These are phyloP conservation scores for Pyrrhosoma nymphula DNA, from an alignment of 2,888 invertebrate genomes.

Conservation along the genomic window DNA sequence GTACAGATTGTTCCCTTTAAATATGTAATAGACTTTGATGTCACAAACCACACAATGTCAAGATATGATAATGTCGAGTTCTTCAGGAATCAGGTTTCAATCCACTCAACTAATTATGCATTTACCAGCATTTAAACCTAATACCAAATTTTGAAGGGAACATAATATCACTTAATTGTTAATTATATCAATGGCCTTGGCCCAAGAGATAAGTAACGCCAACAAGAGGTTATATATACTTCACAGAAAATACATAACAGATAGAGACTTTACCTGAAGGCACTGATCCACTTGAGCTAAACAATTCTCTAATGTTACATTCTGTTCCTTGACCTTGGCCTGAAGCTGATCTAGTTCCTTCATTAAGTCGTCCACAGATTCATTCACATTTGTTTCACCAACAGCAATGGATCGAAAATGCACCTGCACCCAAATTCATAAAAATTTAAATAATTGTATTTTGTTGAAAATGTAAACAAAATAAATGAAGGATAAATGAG, in stretches of 20 bases:
- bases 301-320: constrained; percentile 85
- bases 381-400: constrained; percentile 87
- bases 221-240: background rate
- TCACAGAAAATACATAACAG: background rate
- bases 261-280: constrained; percentile 81
- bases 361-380: constrained; percentile 85
- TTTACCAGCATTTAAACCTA: no score
- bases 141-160: no score
- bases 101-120: no score
- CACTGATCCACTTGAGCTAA: constrained; percentile 92
- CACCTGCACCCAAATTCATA: constrained; percentile 80
- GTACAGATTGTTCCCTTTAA: no score
- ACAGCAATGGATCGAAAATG: constrained; percentile 93
- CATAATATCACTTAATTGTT: no score
- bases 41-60: no score
- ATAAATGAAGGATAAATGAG: background rate
- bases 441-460: background rate
- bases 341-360: constrained; percentile 85
- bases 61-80: no score
- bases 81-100: no score
- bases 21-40: no score
- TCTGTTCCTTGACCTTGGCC: constrained; percentile 83
- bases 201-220: no score
- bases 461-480: constrained; percentile 52
- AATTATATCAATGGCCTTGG: no score